Evolutionary conservation across 2,797 vertebrate species (phyloP).

Genomic region (Taeniopygia guttata): DNA sequence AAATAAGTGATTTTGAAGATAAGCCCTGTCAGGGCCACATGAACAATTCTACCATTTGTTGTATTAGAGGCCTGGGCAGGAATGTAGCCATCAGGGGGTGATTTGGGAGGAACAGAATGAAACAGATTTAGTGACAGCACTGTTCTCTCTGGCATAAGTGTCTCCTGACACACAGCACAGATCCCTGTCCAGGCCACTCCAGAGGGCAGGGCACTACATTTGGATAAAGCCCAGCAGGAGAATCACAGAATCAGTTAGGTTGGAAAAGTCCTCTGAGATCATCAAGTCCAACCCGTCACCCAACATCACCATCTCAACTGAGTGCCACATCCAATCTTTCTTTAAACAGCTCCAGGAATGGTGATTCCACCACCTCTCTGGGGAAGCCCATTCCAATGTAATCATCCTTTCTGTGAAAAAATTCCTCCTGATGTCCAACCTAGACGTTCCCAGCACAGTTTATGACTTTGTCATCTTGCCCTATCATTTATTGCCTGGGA

Average conservation of each 20-base stretch:
- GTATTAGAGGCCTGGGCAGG: not conserved
- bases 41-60: too few species aligned
- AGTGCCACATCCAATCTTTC: not conserved
- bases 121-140: not conserved
- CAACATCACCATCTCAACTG: not conserved
- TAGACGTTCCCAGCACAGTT: too few species aligned
- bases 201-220: not conserved
- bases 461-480: not conserved
- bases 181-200: not conserved
- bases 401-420: not conserved
- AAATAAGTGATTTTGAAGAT: not conserved
- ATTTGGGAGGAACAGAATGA: accelerated
- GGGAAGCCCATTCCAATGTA: not conserved
- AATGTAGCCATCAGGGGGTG: not conserved
- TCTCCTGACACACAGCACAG: not conserved
- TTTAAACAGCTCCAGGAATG: not conserved
- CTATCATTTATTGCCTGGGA: not conserved
- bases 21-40: accelerated
- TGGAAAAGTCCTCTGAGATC: not conserved
- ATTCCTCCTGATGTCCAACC: too few species aligned
- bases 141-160: not conserved
- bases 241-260: not conserved
- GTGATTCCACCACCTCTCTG: not conserved
- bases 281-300: not conserved
- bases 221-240: not conserved